phyloP scores from a whole-genome alignment of 2,797 vertebrate genomes.

The Eidolon dupreanum region DNA sequence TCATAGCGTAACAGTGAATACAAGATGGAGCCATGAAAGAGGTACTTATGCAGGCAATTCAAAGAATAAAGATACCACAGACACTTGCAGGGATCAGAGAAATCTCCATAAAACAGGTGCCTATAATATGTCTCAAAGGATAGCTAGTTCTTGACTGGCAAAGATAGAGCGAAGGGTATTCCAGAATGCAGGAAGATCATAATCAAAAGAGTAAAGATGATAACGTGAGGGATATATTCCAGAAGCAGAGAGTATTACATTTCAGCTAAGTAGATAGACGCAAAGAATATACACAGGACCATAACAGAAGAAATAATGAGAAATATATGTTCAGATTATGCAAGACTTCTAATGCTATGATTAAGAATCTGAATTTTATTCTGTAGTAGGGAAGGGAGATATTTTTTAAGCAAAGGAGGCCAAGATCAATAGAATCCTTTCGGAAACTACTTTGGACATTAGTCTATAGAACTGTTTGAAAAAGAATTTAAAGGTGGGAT shows the following conservation, averaged over 20 bases:
- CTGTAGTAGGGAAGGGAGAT: neutral
- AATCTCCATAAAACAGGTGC: neutral
- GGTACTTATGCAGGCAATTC: neutral
- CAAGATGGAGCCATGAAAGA: neutral
- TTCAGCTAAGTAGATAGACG: neutral
- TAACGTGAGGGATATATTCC: neutral
- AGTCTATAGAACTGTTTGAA: neutral
- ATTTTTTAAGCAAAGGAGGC: neutral
- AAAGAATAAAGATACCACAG: neutral
- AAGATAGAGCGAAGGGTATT: neutral
- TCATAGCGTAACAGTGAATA: neutral
- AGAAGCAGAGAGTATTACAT: neutral
- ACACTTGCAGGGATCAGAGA: neutral
- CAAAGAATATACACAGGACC: neutral
- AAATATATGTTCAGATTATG: neutral
- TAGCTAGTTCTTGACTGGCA: neutral
- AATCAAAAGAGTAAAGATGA: neutral
- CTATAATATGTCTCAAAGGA: neutral
- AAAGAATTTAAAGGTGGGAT: neutral
- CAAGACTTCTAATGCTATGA: neutral
- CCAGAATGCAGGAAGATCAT: neutral
- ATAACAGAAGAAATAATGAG: neutral
- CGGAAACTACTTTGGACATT: neutral
- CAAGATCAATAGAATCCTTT: conserved; percentile 2
- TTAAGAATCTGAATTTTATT: conserved; percentile 3